Base-by-base conservation (phyloP, 2,888 invertebrate species). In the Eugnorisma glareosa region DNA sequence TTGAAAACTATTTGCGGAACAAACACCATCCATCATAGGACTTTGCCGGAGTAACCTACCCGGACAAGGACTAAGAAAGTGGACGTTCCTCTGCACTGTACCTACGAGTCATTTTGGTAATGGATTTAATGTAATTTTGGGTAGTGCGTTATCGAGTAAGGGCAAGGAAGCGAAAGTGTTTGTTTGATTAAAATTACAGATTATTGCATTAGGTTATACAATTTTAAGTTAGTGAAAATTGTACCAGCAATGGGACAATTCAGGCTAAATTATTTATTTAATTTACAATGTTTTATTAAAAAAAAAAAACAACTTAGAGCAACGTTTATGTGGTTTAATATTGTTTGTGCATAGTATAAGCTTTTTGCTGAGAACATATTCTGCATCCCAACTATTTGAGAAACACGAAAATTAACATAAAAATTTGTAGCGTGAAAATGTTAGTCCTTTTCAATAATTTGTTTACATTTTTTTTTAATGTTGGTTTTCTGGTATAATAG, bases 1-100 rank as follows among this genome's bases (percentile, higher is more conserved):
- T 95, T 94, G 95, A 95, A 96, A 96, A 95, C 94, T 96, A 96
- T 96, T 96, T 96, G 94, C 91, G 83, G 89, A 91, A 85, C 94
- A 96, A 95, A 96, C 96, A 95, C 86, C 92, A 96, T 96, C 96
- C 94, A 96, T 96, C 96, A 96, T 86, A 83, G 90, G 90, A 70
- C 89, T 95, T 94, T 94, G 93, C 92, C 91, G 90, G 90, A 89
- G 64, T 86, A 89, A 86, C 90, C 88, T 83, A 87, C 83, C 85
- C 72, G 61, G 70, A 24, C 57, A 45, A 8, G 67, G 61, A 68
- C 48, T 64, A 37, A 86, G 84, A 74, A 84, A 84, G 74, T 70
- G 40, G 40, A 68, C 61, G 54, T 51, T 75, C 48, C 59, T 24
- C 45, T 67, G 57, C 63, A 24, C 45, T 59, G 59, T 71, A 73